These are phyloP conservation scores for Aplidium turbinatum DNA, from an alignment of 23 tunicate genomes.

Conservation along the genomic window DNA sequence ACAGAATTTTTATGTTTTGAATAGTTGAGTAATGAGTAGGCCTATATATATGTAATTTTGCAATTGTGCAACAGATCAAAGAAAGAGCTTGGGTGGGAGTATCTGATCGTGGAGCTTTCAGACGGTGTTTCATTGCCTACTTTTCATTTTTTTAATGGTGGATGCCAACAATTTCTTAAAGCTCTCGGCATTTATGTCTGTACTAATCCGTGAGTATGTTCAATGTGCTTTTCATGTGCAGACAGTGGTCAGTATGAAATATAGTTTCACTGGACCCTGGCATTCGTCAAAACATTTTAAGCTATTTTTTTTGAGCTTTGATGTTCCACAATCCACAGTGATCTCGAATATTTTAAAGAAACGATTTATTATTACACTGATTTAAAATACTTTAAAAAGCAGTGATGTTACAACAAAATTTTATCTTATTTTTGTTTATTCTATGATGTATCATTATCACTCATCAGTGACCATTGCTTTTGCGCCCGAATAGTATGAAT, in stretches of 20 bases:
- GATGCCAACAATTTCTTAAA: slow-evolving; percentile 66
- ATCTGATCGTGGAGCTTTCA: slow-evolving; percentile 47
- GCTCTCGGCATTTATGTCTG: slow-evolving; percentile 48
- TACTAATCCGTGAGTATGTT: slow-evolving; percentile 29
- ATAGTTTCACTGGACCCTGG: neutral
- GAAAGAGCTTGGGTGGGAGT: slow-evolving; percentile 70
- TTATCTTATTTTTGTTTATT: neutral
- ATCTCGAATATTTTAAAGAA: neutral
- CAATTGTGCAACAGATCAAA: slow-evolving; percentile 43
- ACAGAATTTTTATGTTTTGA: neutral
- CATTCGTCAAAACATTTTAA: neutral
- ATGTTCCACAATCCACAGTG: neutral
- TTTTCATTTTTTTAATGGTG: slow-evolving; percentile 76
- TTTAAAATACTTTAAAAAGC: neutral
- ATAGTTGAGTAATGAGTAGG: neutral
- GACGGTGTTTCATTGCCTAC: slow-evolving; percentile 83
- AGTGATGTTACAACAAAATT: neutral
- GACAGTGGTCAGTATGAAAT: too few relatives aligned
- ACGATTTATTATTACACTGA: neutral
- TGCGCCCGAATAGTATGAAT: too few relatives aligned
- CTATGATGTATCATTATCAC: neutral
- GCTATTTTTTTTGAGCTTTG: neutral
- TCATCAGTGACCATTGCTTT: neutral
- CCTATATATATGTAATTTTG: neutral
- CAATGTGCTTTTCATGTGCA: too few relatives aligned